A percentile compares a stretch with the other conserved stretches of the same genome.
Conservation (phyloP, 1,140 invertebrate genomes). For the Drosophila parabipectinata region DNA sequence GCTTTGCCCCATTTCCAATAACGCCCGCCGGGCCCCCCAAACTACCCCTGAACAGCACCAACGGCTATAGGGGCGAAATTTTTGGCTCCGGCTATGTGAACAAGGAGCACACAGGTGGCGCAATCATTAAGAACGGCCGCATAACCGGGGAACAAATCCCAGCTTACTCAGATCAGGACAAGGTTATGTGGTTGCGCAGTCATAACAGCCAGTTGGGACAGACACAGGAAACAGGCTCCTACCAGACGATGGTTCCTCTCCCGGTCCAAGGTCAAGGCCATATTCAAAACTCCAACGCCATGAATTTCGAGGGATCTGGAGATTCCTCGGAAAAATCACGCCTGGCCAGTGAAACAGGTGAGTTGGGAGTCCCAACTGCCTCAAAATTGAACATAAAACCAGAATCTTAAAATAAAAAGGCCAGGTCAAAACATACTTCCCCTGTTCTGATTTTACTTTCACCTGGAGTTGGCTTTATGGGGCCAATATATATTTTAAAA, state of each 20-base stretch:
- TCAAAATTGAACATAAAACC: background rate
- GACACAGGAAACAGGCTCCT: background rate
- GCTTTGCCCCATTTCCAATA: constrained; percentile 4
- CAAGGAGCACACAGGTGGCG: background rate
- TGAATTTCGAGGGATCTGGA: background rate
- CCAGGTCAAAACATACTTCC: background rate
- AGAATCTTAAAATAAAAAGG: background rate
- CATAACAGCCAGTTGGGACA: background rate
- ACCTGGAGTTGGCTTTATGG: background rate
- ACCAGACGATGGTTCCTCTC: background rate
- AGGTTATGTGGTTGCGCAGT: constrained; percentile 3
- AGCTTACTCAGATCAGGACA: constrained; percentile 20
- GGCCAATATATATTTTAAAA: background rate
- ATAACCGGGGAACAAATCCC: constrained; percentile 1
- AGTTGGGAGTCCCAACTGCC: constrained; percentile 4
- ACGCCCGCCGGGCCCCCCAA: background rate
- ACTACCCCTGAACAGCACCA: constrained; percentile 7
- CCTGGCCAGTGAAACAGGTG: constrained; percentile 13
- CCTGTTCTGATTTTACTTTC: background rate
- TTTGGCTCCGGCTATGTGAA: background rate
- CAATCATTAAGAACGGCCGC: constrained; percentile 3
- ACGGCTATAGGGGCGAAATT: background rate
- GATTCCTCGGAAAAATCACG: background rate
- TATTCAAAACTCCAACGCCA: background rate
- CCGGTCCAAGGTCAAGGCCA: background rate